These are phyloP conservation scores for Fratercula arctica DNA, from an alignment of 2,797 vertebrate genomes.

Conservation along the genomic window DNA sequence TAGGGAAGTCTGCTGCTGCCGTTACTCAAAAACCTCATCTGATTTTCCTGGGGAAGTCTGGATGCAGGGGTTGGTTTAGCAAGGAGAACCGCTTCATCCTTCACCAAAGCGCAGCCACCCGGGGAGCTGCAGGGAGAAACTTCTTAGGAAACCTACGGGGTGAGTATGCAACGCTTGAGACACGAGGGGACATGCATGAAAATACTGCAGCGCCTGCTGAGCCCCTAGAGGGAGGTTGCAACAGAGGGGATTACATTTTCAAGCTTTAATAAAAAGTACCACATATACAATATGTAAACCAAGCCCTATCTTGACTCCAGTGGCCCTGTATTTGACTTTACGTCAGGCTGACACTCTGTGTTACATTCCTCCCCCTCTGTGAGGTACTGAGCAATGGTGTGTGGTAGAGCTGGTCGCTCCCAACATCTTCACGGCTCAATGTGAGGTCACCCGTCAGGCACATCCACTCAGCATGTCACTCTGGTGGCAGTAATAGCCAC, in stretches of 20 bases:
- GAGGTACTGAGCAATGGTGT: neutral
- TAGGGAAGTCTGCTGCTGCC: neutral
- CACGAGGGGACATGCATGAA: neutral
- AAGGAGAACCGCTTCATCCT: neutral
- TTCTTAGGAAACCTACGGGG: neutral
- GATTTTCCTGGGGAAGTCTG: neutral
- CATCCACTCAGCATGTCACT: neutral
- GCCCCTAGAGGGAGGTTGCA: neutral
- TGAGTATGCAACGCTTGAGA: neutral
- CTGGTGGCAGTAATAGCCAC: neutral
- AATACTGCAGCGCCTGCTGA: neutral
- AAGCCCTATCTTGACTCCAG: neutral
- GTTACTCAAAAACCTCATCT: neutral
- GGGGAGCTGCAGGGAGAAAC: neutral
- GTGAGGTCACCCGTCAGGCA: fast-evolving
- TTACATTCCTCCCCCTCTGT: neutral
- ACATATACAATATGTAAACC: neutral
- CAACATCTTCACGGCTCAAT: neutral
- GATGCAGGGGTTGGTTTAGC: neutral
- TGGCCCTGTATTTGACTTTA: neutral
- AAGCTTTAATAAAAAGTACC: neutral
- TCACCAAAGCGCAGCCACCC: fast-evolving
- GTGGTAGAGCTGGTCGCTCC: neutral
- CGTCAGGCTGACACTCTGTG: neutral
- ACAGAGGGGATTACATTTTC: neutral